Evolutionary conservation across 1,140 invertebrate species (phyloP).

Genomic region (Rhynchophorus ferrugineus): DNA sequence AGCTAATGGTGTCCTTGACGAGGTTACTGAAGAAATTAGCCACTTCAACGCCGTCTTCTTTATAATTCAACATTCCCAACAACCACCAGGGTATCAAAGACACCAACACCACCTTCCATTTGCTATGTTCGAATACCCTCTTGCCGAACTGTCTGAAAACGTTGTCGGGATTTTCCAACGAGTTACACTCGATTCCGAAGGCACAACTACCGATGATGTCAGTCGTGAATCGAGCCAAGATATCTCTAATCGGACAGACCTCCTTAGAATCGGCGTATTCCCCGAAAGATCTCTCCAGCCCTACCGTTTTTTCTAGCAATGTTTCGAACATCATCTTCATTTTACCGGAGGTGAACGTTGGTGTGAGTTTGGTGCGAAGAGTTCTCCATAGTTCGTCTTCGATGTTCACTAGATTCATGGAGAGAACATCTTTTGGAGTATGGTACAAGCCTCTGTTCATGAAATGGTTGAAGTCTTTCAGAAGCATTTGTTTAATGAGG

Average conservation of each 20-base stretch:
- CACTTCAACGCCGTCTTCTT: neutral
- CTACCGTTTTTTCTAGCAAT: constrained; percentile 16
- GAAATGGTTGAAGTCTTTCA: constrained; percentile 45
- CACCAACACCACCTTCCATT: neutral
- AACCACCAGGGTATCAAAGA: neutral
- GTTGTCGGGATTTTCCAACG: constrained; percentile 38
- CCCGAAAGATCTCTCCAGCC: constrained; percentile 41
- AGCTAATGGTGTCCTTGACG: constrained; percentile 8
- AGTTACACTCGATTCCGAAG: constrained; percentile 45
- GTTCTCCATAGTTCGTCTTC: constrained; percentile 42
- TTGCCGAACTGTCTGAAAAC: constrained; percentile 27
- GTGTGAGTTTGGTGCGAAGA: constrained; percentile 40
- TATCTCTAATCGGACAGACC: constrained; percentile 44
- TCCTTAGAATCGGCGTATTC: constrained; percentile 13
- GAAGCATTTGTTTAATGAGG: constrained; percentile 41
- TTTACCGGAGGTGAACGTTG: constrained; percentile 44
- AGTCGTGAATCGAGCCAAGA: constrained; percentile 46
- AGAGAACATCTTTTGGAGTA: constrained; percentile 43
- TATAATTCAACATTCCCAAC: neutral
- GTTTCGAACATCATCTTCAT: constrained; percentile 43
- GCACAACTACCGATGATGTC: constrained; percentile 47
- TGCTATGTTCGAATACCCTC: constrained; percentile 24
- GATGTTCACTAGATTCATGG: constrained; percentile 40
- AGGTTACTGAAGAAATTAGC: constrained; percentile 4
- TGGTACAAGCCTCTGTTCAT: constrained; percentile 39